Percentiles rank a stretch among this genome's conserved stretches.
phyloP scores from a whole-genome alignment of 2,113 vertebrate species.

The Chauna torquata region DNA sequence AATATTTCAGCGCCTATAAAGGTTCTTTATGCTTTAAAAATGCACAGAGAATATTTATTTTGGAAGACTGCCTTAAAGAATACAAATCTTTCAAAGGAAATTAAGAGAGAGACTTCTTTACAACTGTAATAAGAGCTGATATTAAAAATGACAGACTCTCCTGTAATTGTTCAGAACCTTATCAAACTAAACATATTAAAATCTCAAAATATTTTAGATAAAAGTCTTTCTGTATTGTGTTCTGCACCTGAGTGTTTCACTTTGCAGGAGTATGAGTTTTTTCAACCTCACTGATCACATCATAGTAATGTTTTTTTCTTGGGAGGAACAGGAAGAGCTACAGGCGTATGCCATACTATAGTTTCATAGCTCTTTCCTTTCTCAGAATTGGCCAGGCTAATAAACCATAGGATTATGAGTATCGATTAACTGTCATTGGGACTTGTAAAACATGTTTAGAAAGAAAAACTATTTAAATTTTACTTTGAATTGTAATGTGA shows the following conservation, averaged over 20 bases:
- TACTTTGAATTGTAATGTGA: neutral
- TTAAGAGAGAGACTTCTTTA: neutral
- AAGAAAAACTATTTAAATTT: neutral
- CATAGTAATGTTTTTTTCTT: neutral
- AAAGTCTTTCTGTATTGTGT: neutral
- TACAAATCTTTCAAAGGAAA: neutral
- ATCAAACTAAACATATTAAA: neutral
- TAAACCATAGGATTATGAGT: neutral
- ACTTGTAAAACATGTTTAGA: neutral
- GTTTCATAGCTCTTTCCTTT: neutral
- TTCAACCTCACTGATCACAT: neutral
- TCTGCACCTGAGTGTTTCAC: neutral
- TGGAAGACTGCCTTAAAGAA: neutral
- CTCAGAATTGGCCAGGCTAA: neutral
- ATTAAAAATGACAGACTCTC: neutral
- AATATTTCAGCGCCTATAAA: neutral
- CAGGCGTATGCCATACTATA: fast-evolving
- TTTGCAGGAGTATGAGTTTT: neutral
- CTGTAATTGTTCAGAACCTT: neutral
- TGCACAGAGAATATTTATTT: neutral
- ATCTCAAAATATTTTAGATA: neutral
- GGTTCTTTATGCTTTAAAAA: neutral
- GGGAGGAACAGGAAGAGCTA: neutral
- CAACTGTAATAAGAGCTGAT: neutral
- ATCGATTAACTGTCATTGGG: neutral